phyloP scores from a whole-genome alignment of 2,888 invertebrate species.

The Cataglyphis rosenhaueri region DNA sequence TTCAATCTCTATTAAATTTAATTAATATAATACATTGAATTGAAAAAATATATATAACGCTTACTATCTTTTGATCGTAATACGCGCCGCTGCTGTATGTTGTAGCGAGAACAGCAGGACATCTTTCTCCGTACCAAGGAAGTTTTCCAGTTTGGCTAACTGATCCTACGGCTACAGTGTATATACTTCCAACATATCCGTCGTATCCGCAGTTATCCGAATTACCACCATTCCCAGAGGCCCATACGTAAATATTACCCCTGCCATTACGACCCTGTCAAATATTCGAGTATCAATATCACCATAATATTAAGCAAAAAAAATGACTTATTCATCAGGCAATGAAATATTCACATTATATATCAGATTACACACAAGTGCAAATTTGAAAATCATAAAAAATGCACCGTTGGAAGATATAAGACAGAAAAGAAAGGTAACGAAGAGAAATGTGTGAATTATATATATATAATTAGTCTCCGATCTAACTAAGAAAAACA shows the following conservation, averaged over 20 bases:
- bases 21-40: neutral
- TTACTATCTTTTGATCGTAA: constrained; percentile 95
- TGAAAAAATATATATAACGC: constrained; percentile 75
- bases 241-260: constrained; percentile 96
- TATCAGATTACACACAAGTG: neutral
- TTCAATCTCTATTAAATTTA: neutral
- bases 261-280: constrained; percentile 91
- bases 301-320: neutral
- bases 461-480: neutral
- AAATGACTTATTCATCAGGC: neutral
- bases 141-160: constrained; percentile 93
- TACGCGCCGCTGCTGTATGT: constrained; percentile 96
- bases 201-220: constrained; percentile 97
- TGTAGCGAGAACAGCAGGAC: constrained; percentile 94
- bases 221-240: constrained; percentile 96
- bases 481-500: too few relatives aligned
- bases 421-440: neutral
- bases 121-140: constrained; percentile 97
- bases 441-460: neutral
- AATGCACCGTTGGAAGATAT: neutral
- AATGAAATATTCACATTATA: neutral
- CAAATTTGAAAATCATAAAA: neutral
- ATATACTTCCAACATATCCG: constrained; percentile 94
- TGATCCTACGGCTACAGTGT: constrained; percentile 95
- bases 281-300: constrained; percentile 59